Evolutionary conservation across 2,888 invertebrate genomes (phyloP).

Genomic region (Plusia festucae): DNA sequence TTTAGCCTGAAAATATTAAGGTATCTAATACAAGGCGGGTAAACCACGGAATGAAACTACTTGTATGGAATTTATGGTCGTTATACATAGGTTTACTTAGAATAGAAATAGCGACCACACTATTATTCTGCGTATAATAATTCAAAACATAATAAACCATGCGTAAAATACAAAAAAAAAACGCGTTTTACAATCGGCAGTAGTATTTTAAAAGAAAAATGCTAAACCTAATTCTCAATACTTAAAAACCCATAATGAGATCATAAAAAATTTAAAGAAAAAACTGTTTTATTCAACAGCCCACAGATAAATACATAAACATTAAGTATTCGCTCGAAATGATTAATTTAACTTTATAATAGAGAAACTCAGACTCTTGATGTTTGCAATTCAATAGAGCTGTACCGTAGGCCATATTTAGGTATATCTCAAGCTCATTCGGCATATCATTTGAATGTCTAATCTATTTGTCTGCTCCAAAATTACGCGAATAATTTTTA

Average conservation of each 20-base stretch:
- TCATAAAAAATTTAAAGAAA: not conserved
- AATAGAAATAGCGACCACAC: too few species aligned
- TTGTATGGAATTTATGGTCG: too few species aligned
- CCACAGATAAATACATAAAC: constrained; percentile 8
- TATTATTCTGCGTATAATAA: too few species aligned
- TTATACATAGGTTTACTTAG: too few species aligned
- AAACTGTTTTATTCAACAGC: constrained; percentile 45
- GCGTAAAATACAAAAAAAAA: too few species aligned
- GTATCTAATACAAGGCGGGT: too few species aligned
- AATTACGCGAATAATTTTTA: constrained; percentile 30
- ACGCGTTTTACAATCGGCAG: not conserved
- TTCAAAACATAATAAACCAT: too few species aligned
- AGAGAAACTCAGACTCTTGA: constrained; percentile 22
- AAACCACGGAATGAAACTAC: too few species aligned
- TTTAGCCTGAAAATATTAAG: too few species aligned
- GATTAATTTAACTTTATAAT: constrained; percentile 53
- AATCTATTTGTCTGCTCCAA: constrained; percentile 48
- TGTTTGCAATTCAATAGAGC: constrained; percentile 55
- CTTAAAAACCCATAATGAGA: not conserved
- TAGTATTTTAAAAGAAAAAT: not conserved
- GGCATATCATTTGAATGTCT: constrained; percentile 63
- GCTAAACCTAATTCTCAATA: not conserved
- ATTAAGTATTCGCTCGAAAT: constrained; percentile 30
- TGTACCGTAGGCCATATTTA: constrained; percentile 22
- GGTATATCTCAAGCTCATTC: constrained; percentile 18